A percentile compares a stretch with the other conserved stretches of the same genome.
Evolutionary conservation across 1,140 invertebrate species (phyloP).

Genomic region (Drosophila varians): DNA sequence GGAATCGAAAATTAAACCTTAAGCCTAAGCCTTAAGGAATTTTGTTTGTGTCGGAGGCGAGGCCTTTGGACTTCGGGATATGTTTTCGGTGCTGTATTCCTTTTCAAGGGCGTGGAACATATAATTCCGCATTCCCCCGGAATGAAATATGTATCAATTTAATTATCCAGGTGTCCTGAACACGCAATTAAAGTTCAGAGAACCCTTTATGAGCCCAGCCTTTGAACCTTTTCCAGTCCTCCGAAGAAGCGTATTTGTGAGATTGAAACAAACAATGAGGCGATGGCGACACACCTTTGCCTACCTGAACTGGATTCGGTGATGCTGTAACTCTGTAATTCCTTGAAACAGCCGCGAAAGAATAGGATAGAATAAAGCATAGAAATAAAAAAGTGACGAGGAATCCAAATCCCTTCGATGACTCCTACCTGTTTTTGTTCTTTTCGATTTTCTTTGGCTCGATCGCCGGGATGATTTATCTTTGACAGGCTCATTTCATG

Average conservation of each 20-base stretch:
- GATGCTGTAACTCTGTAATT: conserved; percentile 46
- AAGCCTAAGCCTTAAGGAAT: conserved; percentile 39
- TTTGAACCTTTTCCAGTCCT: conserved; percentile 45
- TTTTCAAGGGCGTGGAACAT: conserved; percentile 37
- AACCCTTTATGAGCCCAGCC: conserved; percentile 34
- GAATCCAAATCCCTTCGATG: conserved; percentile 6
- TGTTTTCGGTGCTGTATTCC: conserved; percentile 1
- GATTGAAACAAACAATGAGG: conserved; percentile 32
- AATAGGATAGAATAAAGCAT: conserved; percentile 18
- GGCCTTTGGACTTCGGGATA: conserved; percentile 8
- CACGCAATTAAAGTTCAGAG: conserved; percentile 65
- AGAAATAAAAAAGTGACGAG: conserved; percentile 15
- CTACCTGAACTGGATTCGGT: conserved; percentile 51
- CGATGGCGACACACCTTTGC: conserved; percentile 31
- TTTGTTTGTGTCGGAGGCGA: conserved; percentile 36
- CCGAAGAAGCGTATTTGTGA: conserved; percentile 27
- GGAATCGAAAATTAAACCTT: background rate
- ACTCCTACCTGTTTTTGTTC: conserved; percentile 44
- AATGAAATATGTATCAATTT: conserved; percentile 68
- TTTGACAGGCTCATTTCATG: conserved; percentile 66
- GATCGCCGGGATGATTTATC: conserved; percentile 66
- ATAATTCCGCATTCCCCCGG: conserved; percentile 46
- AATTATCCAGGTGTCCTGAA: conserved; percentile 69
- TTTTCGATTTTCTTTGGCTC: background rate
- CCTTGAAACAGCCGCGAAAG: conserved; percentile 36